Base-by-base conservation (phyloP, 2,797 vertebrate species). In the Aeoliscus strigatus region DNA sequence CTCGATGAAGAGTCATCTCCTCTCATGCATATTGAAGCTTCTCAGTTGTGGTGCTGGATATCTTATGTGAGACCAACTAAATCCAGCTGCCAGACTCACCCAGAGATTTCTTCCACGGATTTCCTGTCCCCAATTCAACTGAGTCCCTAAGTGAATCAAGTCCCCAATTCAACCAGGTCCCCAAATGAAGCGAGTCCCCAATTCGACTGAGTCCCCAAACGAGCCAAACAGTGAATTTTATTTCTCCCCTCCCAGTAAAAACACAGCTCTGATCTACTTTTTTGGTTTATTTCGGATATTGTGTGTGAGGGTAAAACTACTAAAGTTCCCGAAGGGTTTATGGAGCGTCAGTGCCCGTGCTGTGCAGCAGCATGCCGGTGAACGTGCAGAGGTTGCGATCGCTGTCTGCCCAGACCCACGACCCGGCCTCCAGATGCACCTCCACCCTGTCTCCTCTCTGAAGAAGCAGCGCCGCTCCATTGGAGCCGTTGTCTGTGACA, bases 401-500 rank as follows among this genome's bases (percentile, higher is more conserved):
- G 9, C 46, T 60, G 51, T 70, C 63, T 2, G 62, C 62, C 53
- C 58, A 70, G 26, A 74, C 27, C 55, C 62, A 70, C 10, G 63
- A 70, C 27, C 5, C 10, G 16, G 59, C 62, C 4, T 64, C 59
- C 27, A 70, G 8, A 7, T 28, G 59, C 39, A 60, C 47, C 2
- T 60, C 28, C 1, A 67, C 38, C 42, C 5, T 27, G 37, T 65
- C 56, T 37, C 60, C 56, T 26, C 37, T 61, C 46, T 59, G 39
- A 13, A 68, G 71, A 5, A 14, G 34, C 40, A 66, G 47, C 37
- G 54, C 59, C 1, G 28, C 48, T 8, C 63, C 51, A 12, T 70
- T 70, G 4, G 66, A 70, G 4, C 59, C 39, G 18, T 21, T 21
- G 8, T 70, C 66, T 0, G 63, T 60, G 38, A 58, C 0, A 7